Evolutionary conservation across 2,888 invertebrate genomes (phyloP).

Genomic region (Oscheius onirici): DNA sequence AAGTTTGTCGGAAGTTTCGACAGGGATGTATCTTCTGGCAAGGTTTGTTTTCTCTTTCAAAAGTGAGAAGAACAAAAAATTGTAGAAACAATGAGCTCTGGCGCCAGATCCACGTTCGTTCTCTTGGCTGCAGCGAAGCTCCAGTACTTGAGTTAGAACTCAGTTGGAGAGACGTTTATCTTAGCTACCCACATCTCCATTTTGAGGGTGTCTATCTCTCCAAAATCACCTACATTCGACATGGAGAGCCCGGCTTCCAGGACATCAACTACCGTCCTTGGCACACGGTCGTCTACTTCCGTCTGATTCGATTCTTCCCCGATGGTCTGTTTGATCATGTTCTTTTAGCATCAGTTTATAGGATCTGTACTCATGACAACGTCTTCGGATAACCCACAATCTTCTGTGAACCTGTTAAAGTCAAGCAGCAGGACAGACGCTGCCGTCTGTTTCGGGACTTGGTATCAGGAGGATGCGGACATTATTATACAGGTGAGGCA

Average conservation of each 20-base stretch:
- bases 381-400: conserved; percentile 7
- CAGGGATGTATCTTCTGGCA: conserved; percentile 11
- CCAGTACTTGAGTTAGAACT: not conserved
- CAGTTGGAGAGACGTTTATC: conserved; percentile 16
- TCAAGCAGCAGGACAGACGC: not conserved
- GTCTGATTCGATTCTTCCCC: conserved; percentile 19
- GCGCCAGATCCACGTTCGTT: conserved; percentile 1
- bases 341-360: not conserved
- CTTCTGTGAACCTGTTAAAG: conserved; percentile 2
- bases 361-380: conserved; percentile 18
- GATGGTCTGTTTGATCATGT: not conserved
- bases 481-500: not conserved
- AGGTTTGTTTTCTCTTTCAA: not conserved
- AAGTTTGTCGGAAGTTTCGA: conserved; percentile 18
- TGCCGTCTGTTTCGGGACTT: not conserved
- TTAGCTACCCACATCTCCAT: conserved; percentile 21
- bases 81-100: conserved; percentile 23
- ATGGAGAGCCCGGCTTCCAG: conserved; percentile 22
- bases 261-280: conserved; percentile 25
- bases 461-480: conserved; percentile 21
- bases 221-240: conserved; percentile 19
- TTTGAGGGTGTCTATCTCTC: conserved; percentile 25
- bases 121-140: not conserved
- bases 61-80: too few species aligned
- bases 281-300: conserved; percentile 23